Evolutionary conservation across 2,888 invertebrate genomes (phyloP).

Genomic region (Willowsia nigromaculata): DNA sequence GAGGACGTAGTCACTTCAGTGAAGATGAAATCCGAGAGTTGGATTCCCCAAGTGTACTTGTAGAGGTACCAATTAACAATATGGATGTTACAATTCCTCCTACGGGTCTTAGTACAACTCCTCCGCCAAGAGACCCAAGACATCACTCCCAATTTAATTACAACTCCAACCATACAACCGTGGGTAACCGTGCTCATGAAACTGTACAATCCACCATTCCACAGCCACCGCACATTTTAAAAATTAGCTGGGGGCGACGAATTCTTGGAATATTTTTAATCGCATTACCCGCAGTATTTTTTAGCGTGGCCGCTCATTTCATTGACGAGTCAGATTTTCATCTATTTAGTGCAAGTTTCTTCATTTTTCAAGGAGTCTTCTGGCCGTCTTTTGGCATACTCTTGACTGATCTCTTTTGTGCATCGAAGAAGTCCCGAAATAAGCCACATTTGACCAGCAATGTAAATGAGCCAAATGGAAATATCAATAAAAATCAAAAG

Average conservation of each 20-base stretch:
- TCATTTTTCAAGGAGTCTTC: constrained; percentile 67
- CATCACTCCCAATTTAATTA: not conserved
- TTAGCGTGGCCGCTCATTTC: constrained; percentile 60
- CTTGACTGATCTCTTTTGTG: constrained; percentile 31
- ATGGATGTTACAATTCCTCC: not conserved
- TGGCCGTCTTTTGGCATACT: constrained; percentile 68
- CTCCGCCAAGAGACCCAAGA: not conserved
- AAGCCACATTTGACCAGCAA: not conserved
- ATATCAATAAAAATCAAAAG: not conserved
- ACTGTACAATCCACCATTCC: not conserved
- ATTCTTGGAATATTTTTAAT: constrained; percentile 35
- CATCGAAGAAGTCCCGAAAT: not conserved
- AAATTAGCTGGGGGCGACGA: constrained; percentile 41
- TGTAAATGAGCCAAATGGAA: not conserved
- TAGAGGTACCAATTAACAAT: not conserved
- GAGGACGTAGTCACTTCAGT: constrained; percentile 50
- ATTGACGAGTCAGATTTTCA: constrained; percentile 54
- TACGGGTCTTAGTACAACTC: constrained; percentile 19
- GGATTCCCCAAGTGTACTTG: constrained; percentile 9
- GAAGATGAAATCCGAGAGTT: constrained; percentile 46
- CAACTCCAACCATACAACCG: not conserved
- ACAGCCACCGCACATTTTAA: not conserved
- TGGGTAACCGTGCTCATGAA: not conserved
- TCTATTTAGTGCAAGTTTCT: constrained; percentile 57
- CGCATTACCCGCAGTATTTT: constrained; percentile 48